Evolutionary conservation across 2,888 invertebrate genomes (phyloP), one percentile per base, ranked within the genome.

Genomic region (Fragum sueziense): DNA sequence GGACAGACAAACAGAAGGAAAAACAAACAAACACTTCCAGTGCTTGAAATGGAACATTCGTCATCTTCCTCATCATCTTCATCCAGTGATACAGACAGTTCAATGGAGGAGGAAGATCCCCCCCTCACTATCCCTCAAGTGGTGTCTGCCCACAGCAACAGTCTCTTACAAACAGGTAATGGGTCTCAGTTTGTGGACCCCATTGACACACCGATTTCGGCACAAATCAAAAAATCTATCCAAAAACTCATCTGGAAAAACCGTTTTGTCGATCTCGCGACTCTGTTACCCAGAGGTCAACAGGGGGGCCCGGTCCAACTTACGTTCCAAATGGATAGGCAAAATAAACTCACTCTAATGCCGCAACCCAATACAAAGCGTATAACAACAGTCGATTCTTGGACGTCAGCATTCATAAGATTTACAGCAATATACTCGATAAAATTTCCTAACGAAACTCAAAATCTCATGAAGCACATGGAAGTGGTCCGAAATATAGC

Each of bases 401-500:
- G 73, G 70, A 78, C 74, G 2, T 33, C 79, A 2, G 79, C 79
- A 0, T 79, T 74, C 57, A 3, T 81, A 0, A 67, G 77, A 17
- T 75, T 73, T 52, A 47, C 54, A 2, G 77, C 75, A 0, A 52
- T 81, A 4, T 78, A 78, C 61, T 20, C 65, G 6, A 31, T 22
- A 25, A 54, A 68, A 1, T 75, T 37, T 52, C 77, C 81, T 9
- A 3, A 37, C 1, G 80, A 80, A 61, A 76, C 71, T 2, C 69
- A 70, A 0, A 59, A 74, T n/a, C 70, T 78, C 1, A 71, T 81
- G 59, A 81, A 81, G 41, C 75, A 81, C 70, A 69, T 29, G 20
- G 78, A 81, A 41, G 72, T 77, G 2, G 72, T 77, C 1, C 27
- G 72, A 22, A 75, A 81, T 33, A 25, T 81, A 2, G 77, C 80